These are phyloP conservation scores for Sussaba pulchella DNA, from an alignment of 2,888 invertebrate species.

Conservation along the genomic window DNA sequence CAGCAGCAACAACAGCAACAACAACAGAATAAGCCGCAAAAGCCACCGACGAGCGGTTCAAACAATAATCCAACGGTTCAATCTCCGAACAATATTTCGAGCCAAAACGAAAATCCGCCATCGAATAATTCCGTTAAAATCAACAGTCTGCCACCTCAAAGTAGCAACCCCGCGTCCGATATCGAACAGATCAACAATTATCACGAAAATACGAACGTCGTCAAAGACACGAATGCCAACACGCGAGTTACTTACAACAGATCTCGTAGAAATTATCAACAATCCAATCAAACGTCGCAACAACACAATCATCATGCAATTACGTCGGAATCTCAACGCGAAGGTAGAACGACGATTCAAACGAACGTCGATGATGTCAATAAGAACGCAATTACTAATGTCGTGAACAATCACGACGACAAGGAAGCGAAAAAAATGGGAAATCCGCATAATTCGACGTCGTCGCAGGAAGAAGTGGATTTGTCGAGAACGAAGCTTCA, in stretches of 20 bases:
- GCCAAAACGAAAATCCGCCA: constrained; percentile 65
- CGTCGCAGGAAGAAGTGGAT: constrained; percentile 69
- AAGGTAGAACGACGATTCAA: constrained; percentile 41
- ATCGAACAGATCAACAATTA: constrained; percentile 68
- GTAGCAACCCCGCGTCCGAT: constrained; percentile 14
- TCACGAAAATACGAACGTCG: constrained; percentile 66
- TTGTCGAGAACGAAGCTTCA: constrained; percentile 54
- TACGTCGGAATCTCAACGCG: constrained; percentile 32
- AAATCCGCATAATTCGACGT: constrained; percentile 66
- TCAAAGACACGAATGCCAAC: constrained; percentile 73
- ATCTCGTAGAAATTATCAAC: constrained; percentile 75
- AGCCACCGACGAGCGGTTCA: constrained; percentile 59
- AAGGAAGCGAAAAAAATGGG: constrained; percentile 73
- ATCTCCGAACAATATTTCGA: constrained; percentile 69
- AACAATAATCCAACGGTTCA: constrained; percentile 65
- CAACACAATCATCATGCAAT: constrained; percentile 50
- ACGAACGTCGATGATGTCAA: constrained; percentile 43
- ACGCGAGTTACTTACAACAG: constrained; percentile 74
- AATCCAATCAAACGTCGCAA: constrained; percentile 66
- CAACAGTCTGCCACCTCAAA: constrained; percentile 60
- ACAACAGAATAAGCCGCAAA: constrained; percentile 73
- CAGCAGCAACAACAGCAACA: constrained; percentile 65
- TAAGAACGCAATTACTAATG: constrained; percentile 16
- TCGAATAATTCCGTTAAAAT: constrained; percentile 70
- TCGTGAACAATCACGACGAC: constrained; percentile 70